phyloP scores from a whole-genome alignment of 2,888 invertebrate genomes.

The Keiferia lycopersicella region DNA sequence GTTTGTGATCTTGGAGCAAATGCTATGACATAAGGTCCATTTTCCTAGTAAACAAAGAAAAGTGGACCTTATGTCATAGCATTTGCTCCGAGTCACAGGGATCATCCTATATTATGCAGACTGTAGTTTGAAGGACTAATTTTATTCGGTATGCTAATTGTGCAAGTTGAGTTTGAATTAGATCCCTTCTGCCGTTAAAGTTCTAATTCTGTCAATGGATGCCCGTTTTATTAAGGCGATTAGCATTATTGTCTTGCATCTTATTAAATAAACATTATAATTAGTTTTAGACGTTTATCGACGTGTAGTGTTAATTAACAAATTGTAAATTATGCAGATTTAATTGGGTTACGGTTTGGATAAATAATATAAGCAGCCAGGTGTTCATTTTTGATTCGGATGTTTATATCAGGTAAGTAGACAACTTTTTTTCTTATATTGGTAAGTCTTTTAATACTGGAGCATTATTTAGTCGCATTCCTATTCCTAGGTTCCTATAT shows the following conservation, averaged over 20 bases:
- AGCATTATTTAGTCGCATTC: no score
- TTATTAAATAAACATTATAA: constrained; percentile 23
- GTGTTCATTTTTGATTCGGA: constrained; percentile 10
- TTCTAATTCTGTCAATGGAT: constrained; percentile 23
- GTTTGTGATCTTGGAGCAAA: no score
- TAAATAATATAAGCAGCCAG: background rate
- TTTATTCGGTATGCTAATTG: constrained; percentile 30
- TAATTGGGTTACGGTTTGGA: constrained; percentile 15
- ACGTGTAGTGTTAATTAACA: constrained; percentile 20
- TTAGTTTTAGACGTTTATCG: constrained; percentile 22
- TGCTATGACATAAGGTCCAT: no score
- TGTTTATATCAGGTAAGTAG: background rate
- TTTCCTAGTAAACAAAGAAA: no score
- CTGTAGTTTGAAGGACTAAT: constrained; percentile 28
- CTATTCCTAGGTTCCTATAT: no score
- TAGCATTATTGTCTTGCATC: constrained; percentile 23
- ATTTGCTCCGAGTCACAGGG: no score
- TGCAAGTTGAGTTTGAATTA: constrained; percentile 30
- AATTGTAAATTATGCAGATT: constrained; percentile 19
- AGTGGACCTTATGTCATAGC: no score
- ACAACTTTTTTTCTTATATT: no score
- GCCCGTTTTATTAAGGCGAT: constrained; percentile 23
- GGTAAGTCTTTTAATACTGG: no score
- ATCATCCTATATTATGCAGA: no score
- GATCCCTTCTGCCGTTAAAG: constrained; percentile 25